Evolutionary conservation across 1,140 invertebrate species (phyloP).

Genomic region (Brachionus manjavacas): DNA sequence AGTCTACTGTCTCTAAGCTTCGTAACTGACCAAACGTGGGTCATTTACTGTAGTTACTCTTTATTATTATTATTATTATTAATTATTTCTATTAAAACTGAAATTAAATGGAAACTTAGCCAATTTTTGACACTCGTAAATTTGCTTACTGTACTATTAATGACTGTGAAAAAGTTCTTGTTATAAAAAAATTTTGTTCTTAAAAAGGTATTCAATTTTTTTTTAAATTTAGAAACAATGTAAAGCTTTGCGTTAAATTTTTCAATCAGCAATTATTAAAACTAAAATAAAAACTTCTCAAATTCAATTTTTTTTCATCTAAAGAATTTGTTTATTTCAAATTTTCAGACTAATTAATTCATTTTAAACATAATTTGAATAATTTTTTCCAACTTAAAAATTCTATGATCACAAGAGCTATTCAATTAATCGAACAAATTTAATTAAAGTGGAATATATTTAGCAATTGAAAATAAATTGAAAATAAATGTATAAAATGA

Average conservation of each 20-base stretch:
- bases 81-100: no score
- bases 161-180: no score
- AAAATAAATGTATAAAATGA: neutral
- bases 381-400: neutral
- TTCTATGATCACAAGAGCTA: neutral
- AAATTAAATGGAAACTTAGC: no score
- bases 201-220: no score
- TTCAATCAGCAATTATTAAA: neutral
- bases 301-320: neutral
- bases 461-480: neutral
- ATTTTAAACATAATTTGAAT: neutral
- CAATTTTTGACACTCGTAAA: no score
- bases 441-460: neutral
- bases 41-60: no score
- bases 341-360: neutral
- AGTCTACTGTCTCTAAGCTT: no score
- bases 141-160: no score
- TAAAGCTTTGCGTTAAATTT: neutral
- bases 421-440: neutral
- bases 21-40: no score
- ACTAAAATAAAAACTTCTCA: neutral
- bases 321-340: neutral
- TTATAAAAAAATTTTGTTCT: no score
- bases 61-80: no score
- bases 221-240: no score